Evolutionary conservation across 2,113 vertebrate species (phyloP).

Genomic region (Pelmatolapia mariae): DNA sequence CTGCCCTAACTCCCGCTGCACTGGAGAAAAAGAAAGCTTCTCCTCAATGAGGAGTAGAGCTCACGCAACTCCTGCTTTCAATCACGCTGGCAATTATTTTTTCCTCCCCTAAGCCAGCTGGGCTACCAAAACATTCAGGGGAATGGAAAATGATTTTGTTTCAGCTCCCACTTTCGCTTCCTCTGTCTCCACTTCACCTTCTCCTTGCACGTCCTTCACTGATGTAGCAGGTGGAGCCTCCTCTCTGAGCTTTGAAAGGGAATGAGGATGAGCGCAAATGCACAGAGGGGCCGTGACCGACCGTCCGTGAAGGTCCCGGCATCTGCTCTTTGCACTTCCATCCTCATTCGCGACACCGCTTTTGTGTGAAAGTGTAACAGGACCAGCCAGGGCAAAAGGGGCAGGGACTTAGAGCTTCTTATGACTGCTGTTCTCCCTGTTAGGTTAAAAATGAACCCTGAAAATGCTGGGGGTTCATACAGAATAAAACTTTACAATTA

Average conservation of each 20-base stretch:
- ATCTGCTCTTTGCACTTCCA: background rate
- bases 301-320: background rate
- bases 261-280: background rate
- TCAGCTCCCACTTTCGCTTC: background rate
- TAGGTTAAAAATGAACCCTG: background rate
- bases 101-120: background rate
- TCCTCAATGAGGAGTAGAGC: background rate
- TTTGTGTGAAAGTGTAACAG: background rate
- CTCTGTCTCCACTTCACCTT: background rate
- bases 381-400: background rate
- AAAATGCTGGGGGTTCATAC: background rate
- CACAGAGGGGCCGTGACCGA: background rate
- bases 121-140: background rate
- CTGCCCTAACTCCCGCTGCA: background rate
- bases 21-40: background rate
- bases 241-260: background rate
- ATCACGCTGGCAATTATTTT: background rate
- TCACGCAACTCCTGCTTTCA: background rate
- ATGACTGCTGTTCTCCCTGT: background rate
- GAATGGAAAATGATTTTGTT: background rate
- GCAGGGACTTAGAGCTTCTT: conserved; percentile 1
- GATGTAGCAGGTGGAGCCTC: conserved; percentile 32
- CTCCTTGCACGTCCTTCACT: conserved; percentile 18
- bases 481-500: background rate
- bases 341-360: background rate